Base-by-base conservation (phyloP, 2,113 vertebrate genomes). In the Ophiodon elongatus region DNA sequence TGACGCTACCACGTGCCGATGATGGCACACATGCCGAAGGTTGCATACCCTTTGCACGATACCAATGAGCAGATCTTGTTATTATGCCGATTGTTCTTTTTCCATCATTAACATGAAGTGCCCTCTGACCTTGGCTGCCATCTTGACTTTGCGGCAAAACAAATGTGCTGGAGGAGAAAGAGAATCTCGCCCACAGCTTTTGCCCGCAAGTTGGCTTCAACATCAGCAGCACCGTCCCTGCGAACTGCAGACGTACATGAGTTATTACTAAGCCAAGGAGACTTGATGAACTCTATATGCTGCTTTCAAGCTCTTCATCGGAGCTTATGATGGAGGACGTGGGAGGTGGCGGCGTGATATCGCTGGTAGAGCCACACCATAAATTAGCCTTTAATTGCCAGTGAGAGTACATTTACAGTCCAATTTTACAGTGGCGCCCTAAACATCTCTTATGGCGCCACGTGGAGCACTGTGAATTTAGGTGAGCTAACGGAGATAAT, bases 401-500 rank as follows among this genome's bases (percentile, higher is more conserved):
- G 21, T 9, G 23, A 47, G 66, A 89, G 78, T 71, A 80, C 83
- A 80, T 89, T 84, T 86, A 65, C 63, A 69, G 47, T 76, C 70
- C 57, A 67, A 47, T 87, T 90, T 91, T 88, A 83, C 86, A 73
- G 81, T 71, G 50, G 45, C 3, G 4, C 67, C 52, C 85, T 79
- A 76, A 90, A 88, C 68, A 85, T 86, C 70, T 85, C 82, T 84
- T 82, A 82, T 43, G 74, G 43, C n/a, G 2, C 67, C 69, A 19
- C 13, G 25, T 83, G 76, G 70, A 62, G 75, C 59, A 66, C 68
- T 33, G 74, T 62, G 67, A 87, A 82, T 89, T 81, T 86, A 71
- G 73, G 80, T 77, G 79, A 84, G 70, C 91, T 83, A 91, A 57
- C 37, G 2, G 71, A 90, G 76, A 90, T 91, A 91, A 89, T 89